Conservation (phyloP, 1,140 invertebrate genomes). For the Drosophila jambulina region DNA sequence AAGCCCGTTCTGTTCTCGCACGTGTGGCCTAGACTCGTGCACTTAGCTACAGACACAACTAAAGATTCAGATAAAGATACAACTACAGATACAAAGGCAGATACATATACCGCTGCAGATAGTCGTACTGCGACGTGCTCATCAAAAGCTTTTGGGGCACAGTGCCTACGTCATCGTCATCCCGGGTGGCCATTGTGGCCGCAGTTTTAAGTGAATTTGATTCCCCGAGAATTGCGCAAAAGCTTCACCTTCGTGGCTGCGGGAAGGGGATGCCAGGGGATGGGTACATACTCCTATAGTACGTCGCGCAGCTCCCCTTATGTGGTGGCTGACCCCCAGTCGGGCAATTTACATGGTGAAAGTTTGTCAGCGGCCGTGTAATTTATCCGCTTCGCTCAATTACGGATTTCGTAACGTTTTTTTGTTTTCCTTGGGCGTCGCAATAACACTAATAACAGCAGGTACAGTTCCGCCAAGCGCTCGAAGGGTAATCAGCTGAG, state of each 20-base stretch:
- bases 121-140: not conserved
- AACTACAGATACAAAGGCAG: not conserved
- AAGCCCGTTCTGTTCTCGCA: constrained; percentile 35
- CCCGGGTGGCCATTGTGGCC: constrained; percentile 7
- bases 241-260: constrained; percentile 51
- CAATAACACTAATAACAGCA: constrained; percentile 7
- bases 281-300: constrained; percentile 10
- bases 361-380: constrained; percentile 66
- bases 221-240: constrained; percentile 68
- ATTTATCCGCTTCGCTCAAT: constrained; percentile 70
- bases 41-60: not conserved
- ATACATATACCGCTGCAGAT: constrained; percentile 10
- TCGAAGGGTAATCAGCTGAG: constrained; percentile 22
- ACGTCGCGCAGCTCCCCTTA: constrained; percentile 26
- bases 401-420: constrained; percentile 58
- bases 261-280: constrained; percentile 9
- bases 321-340: constrained; percentile 52
- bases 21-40: constrained; percentile 48
- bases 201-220: constrained; percentile 70
- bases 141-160: constrained; percentile 28
- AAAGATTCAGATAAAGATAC: constrained; percentile 3
- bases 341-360: constrained; percentile 63
- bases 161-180: constrained; percentile 51
- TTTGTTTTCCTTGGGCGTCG: constrained; percentile 10
- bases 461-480: constrained; percentile 9